Conservation (phyloP, 2,797 vertebrate genomes). For the Eleutherodactylus coqui region DNA sequence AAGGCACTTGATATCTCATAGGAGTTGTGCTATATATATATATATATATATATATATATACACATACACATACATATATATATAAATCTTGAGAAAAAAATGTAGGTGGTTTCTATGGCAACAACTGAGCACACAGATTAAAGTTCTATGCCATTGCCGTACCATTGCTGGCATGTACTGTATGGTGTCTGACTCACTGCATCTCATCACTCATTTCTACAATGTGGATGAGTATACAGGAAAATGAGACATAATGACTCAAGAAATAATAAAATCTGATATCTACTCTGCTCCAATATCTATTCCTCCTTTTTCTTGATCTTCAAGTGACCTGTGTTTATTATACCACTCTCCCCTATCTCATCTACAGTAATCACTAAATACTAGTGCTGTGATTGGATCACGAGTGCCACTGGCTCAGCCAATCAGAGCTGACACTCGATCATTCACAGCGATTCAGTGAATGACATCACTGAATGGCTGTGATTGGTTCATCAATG, state of each 20-base stretch:
- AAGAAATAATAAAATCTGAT: background rate
- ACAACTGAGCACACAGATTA: background rate
- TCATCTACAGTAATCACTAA: too few species aligned
- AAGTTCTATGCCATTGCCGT: background rate
- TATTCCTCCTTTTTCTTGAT: too few species aligned
- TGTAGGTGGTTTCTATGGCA: conserved; percentile 31
- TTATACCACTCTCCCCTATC: too few species aligned
- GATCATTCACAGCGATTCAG: too few species aligned
- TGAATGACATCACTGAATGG: too few species aligned
- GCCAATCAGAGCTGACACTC: too few species aligned
- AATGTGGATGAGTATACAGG: background rate
- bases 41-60: background rate
- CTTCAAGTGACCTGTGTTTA: too few species aligned
- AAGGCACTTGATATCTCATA: background rate
- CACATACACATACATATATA: background rate
- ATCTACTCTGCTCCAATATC: too few species aligned
- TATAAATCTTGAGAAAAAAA: background rate
- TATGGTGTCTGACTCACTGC: conserved; percentile 13
- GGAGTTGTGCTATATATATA: background rate
- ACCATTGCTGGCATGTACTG: background rate
- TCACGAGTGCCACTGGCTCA: too few species aligned
- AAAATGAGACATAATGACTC: background rate
- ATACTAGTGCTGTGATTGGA: too few species aligned
- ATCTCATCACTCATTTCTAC: background rate
- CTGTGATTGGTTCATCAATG: too few species aligned